A percentile compares a stretch with the other conserved stretches of the same genome.
Conservation (phyloP, 2,888 invertebrate genomes). For the Drosophila merina region DNA sequence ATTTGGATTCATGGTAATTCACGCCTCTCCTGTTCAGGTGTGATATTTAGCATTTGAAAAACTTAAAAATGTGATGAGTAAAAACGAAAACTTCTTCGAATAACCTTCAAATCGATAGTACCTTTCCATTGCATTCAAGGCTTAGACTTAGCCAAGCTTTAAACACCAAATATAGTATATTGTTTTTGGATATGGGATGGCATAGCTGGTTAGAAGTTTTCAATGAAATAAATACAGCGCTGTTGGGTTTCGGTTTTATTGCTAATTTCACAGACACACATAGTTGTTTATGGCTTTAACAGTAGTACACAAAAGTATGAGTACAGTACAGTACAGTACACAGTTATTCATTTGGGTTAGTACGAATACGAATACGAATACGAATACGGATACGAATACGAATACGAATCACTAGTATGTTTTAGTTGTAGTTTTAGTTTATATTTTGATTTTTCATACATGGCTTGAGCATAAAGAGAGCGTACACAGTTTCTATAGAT, state of each 20-base stretch:
- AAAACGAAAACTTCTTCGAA: constrained; percentile 4
- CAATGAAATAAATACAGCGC: constrained; percentile 58
- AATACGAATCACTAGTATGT: constrained; percentile 43
- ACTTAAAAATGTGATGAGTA: constrained; percentile 12
- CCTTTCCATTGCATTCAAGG: constrained; percentile 18
- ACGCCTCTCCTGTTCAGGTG: constrained; percentile 53
- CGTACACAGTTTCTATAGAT: constrained; percentile 56
- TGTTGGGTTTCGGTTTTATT: constrained; percentile 68
- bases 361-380: constrained; percentile 47
- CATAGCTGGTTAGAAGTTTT: constrained; percentile 16
- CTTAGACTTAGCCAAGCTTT: constrained; percentile 17
- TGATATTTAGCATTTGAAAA: constrained; percentile 9
- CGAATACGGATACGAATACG: constrained; percentile 30
- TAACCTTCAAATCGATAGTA: not conserved
- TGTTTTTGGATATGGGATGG: constrained; percentile 6
- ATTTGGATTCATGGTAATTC: constrained; percentile 68
- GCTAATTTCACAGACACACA: constrained; percentile 75
- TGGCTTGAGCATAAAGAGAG: constrained; percentile 68
- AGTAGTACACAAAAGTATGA: constrained; percentile 66
- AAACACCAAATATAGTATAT: constrained; percentile 24
- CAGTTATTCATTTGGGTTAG: constrained; percentile 43
- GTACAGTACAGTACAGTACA: constrained; percentile 52
- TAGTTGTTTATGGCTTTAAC: constrained; percentile 54
- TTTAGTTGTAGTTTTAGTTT: constrained; percentile 5
- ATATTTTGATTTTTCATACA: constrained; percentile 38